Base-by-base conservation (phyloP, 23 tunicate species). In the Ciona savignyi region DNA sequence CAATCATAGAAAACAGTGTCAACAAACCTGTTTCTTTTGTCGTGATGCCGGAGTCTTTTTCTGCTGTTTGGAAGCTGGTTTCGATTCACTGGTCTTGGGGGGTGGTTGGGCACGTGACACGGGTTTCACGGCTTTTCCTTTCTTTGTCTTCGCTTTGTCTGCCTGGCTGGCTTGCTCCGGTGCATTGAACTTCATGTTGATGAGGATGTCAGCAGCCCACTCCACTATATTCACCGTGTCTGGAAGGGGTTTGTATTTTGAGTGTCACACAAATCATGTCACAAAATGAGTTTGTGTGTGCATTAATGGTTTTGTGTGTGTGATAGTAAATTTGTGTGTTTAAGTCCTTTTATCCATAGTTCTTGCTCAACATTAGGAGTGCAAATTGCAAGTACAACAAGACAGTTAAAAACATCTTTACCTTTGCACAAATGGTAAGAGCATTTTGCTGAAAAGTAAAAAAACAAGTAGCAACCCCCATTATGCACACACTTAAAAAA, bases 151-250 rank as follows among this genome's bases (percentile, higher is more conserved):
- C 22, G 60, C 70, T 62, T 72, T 66, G 25, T 67, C 72, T 1
- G 29, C 75, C n/a, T 66, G 77, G 19, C 32, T 49, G 28, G 26
- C 69, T 32, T 73, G 78, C 30, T 75, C 76, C 29, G 68, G 26
- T 22, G 30, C 73, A 21, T 75, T 48, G 65, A 82, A 77, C 72
- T 78, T 88, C 84, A 88, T 73, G 66, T 80, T 72, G 0, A 82
- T 34, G 4, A 88, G 72, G 42, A 81, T 77, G 62, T 88, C 96
- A 60, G 76, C 79, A 1, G 87, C 87, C 96, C 96, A 88, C 61
- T 88, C 87, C 11, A 88, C 27, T 4, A 88, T 65, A 34, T 77
- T 66, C 31, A 77, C 32, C 21, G 87, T 29, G 60, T 88, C 87
- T 82, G 34, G 24, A 66, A 6, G 35, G 33, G 34, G 2, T 3